Percentiles rank a stretch among this genome's conserved stretches.
These are phyloP conservation scores for Leucophenga maculata DNA, from an alignment of 2,888 invertebrate species.

Conservation along the genomic window DNA sequence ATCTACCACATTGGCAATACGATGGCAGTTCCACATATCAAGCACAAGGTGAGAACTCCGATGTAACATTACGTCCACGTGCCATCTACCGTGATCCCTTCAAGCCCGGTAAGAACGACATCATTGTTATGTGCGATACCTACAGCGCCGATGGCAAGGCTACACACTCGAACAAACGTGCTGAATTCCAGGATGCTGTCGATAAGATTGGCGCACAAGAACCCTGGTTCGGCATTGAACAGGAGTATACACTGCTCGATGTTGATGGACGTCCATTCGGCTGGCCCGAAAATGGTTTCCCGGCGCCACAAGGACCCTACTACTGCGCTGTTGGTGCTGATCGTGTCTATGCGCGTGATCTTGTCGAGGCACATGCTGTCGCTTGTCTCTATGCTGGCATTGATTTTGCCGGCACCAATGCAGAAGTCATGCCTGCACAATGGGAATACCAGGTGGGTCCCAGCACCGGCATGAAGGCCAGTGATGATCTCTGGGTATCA, in stretches of 20 bases:
- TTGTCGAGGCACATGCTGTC: constrained; percentile 83
- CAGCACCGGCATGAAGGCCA: constrained; percentile 76
- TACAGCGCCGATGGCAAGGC: constrained; percentile 75
- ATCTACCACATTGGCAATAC: constrained; percentile 83
- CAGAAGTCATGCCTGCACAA: constrained; percentile 88
- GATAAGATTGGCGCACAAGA: constrained; percentile 76
- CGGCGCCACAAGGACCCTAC: constrained; percentile 83
- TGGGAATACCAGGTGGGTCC: constrained; percentile 82
- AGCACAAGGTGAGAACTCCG: constrained; percentile 78
- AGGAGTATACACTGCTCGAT: constrained; percentile 76
- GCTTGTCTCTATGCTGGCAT: constrained; percentile 85
- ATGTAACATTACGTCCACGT: constrained; percentile 83
- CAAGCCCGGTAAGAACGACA: constrained; percentile 79
- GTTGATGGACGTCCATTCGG: constrained; percentile 79
- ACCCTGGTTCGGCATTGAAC: constrained; percentile 84
- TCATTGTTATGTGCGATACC: constrained; percentile 84
- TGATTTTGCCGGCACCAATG: constrained; percentile 83
- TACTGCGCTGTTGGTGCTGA: constrained; percentile 89
- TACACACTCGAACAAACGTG: constrained; percentile 73
- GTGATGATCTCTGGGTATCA: constrained; percentile 78
- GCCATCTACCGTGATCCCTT: constrained; percentile 88
- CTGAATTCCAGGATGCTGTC: constrained; percentile 73
- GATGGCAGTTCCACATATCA: constrained; percentile 84
- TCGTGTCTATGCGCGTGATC: constrained; percentile 84
- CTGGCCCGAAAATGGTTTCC: constrained; percentile 81